Evolutionary conservation across 1,140 invertebrate species (phyloP).

Genomic region (Calosoma granatense): DNA sequence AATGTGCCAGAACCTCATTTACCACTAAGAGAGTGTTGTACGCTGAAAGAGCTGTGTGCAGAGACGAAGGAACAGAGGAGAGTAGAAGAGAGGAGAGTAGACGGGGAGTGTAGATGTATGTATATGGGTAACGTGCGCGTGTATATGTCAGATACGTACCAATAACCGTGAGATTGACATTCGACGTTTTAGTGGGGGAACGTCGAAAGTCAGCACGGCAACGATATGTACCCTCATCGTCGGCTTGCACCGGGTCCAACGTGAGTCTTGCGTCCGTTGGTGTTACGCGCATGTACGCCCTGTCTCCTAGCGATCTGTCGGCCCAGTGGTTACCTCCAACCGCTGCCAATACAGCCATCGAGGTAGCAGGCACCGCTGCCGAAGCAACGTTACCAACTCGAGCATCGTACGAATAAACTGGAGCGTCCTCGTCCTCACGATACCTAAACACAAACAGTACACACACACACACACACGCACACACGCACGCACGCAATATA

Average conservation of each 20-base stretch:
- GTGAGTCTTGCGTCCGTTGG: conserved; percentile 44
- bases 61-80: too few species aligned
- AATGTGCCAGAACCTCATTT: too few species aligned
- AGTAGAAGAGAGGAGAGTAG: too few species aligned
- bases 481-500: too few species aligned
- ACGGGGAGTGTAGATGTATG: too few species aligned
- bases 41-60: too few species aligned
- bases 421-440: conserved; percentile 18
- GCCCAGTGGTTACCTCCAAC: conserved; percentile 29
- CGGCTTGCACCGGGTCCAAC: conserved; percentile 40
- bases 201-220: conserved; percentile 65
- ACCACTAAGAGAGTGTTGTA: too few species aligned
- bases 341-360: conserved; percentile 1
- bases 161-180: conserved; percentile 62
- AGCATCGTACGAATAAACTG: conserved; percentile 31
- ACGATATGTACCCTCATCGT: conserved; percentile 56
- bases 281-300: conserved; percentile 33
- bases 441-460: conserved; percentile 14
- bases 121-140: too few species aligned
- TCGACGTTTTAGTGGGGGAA: conserved; percentile 58
- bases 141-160: too few species aligned
- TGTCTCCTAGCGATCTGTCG: conserved; percentile 38
- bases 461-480: too few species aligned
- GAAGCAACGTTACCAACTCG: conserved; percentile 12
- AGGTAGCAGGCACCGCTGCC: not conserved